Conservation (phyloP, 2,113 vertebrate genomes). For the Mionectes macconnelli region DNA sequence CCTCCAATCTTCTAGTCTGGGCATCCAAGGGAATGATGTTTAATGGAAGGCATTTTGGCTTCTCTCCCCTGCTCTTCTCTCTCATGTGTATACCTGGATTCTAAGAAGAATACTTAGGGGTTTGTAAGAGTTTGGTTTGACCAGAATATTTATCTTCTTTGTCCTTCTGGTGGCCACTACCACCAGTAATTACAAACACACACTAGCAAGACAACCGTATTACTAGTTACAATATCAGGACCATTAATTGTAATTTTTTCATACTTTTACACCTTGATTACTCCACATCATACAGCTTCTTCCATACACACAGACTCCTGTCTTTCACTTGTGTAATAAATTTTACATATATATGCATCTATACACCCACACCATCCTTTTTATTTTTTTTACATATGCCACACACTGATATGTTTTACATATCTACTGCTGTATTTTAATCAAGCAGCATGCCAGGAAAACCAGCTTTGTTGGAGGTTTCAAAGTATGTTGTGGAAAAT, state of each 20-base stretch:
- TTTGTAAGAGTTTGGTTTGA: background rate
- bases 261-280: background rate
- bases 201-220: background rate
- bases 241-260: background rate
- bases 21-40: accelerated
- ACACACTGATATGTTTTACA: background rate
- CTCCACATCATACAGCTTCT: background rate
- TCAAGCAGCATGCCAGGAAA: background rate
- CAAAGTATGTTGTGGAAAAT: background rate
- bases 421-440: background rate
- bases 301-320: background rate
- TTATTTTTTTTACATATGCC: background rate
- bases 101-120: background rate
- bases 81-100: background rate
- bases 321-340: background rate
- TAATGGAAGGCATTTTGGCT: background rate
- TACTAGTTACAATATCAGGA: background rate
- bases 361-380: accelerated
- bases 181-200: background rate
- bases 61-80: background rate
- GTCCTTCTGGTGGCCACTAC: background rate
- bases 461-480: background rate
- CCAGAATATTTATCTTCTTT: background rate
- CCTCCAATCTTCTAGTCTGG: background rate
- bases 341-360: background rate